Conservation (phyloP, 2,888 invertebrate genomes). For the Sympetrum striolatum region DNA sequence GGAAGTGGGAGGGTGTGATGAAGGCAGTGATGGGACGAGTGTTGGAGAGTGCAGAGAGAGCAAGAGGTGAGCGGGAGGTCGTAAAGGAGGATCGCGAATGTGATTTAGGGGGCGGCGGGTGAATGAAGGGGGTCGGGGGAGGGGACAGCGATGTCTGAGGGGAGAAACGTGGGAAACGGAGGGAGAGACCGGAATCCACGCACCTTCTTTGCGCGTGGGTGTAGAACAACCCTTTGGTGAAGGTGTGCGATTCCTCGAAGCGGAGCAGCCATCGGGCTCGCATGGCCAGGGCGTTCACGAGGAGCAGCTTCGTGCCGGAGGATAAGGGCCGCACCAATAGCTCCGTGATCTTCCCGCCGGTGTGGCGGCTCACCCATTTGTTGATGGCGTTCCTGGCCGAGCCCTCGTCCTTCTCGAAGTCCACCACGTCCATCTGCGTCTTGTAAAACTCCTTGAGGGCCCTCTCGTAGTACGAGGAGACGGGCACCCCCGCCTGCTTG, state of each 20-base stretch:
- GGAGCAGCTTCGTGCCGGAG: conserved; percentile 51
- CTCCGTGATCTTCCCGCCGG: conserved; percentile 51
- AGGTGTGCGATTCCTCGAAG: conserved; percentile 53
- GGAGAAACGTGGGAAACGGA: background rate
- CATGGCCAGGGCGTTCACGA: conserved; percentile 53
- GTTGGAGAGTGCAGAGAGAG: background rate
- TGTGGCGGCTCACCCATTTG: conserved; percentile 52
- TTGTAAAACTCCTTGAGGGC: conserved; percentile 53
- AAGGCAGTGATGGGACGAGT: background rate
- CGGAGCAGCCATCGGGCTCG: conserved; percentile 53
- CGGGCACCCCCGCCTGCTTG: conserved; percentile 50
- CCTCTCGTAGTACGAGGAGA: conserved; percentile 50
- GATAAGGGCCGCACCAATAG: conserved; percentile 51
- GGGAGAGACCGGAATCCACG: background rate
- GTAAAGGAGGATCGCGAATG: background rate
- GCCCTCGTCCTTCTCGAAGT: conserved; percentile 51
- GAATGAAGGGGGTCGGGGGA: background rate
- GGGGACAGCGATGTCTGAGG: background rate
- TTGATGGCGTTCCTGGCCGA: conserved; percentile 51
- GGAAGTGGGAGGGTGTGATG: background rate
- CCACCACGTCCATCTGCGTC: conserved; percentile 52
- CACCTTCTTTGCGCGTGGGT: conserved; percentile 51
- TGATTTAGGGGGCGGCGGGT: background rate
- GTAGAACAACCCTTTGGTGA: conserved; percentile 53
- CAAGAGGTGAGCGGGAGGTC: background rate